phyloP scores from a whole-genome alignment of 1,140 invertebrate species.

The Cydia amplana region DNA sequence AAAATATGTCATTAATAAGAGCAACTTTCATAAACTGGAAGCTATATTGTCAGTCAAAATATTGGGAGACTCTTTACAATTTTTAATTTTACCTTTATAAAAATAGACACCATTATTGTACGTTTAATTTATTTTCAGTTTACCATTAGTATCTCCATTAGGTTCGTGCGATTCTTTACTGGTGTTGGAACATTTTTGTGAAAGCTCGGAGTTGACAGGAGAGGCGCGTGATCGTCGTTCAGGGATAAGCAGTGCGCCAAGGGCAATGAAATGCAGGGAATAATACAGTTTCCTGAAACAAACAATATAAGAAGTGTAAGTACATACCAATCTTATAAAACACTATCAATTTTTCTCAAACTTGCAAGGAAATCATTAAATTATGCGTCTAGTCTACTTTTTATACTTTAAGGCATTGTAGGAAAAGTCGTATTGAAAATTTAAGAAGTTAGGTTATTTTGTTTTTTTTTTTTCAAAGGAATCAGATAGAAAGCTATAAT shows the following conservation, averaged over 20 bases:
- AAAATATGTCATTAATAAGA: neutral
- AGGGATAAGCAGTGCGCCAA: constrained; percentile 70
- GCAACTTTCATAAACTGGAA: neutral
- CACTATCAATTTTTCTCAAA: too few species aligned
- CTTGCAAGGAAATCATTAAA: too few species aligned
- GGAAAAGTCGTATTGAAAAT: too few species aligned
- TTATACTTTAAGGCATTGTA: too few species aligned
- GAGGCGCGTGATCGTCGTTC: constrained; percentile 38
- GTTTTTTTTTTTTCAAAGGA: too few species aligned
- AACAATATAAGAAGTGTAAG: constrained; percentile 21
- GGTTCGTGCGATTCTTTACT: constrained; percentile 41
- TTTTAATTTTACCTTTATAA: constrained; percentile 8
- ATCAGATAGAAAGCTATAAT: too few species aligned
- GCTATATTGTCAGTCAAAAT: neutral
- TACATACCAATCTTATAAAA: too few species aligned
- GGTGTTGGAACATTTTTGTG: constrained; percentile 43
- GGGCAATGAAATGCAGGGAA: constrained; percentile 73
- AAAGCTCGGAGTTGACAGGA: constrained; percentile 41
- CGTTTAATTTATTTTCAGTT: constrained; percentile 57
- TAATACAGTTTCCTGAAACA: constrained; percentile 75
- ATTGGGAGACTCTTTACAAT: neutral
- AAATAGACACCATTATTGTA: constrained; percentile 9
- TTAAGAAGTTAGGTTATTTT: too few species aligned
- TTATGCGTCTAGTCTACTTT: too few species aligned
- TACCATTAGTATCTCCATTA: constrained; percentile 54